Conservation (phyloP, 2,888 invertebrate species). For the Tetragnatha montana region DNA sequence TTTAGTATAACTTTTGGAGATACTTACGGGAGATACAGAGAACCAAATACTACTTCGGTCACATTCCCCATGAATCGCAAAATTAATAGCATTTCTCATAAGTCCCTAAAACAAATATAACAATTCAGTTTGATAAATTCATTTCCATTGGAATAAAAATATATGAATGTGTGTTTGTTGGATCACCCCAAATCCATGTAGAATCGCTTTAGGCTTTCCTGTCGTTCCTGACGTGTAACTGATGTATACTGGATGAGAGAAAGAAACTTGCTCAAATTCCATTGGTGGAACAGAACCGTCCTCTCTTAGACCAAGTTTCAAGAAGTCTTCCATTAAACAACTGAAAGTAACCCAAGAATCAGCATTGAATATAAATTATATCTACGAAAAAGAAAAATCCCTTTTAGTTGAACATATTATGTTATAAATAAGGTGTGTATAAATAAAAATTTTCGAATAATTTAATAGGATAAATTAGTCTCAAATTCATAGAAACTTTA, state of each 20-base stretch:
- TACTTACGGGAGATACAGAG: background rate
- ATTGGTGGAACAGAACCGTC: slow-evolving; percentile 57
- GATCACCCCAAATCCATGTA: slow-evolving; percentile 79
- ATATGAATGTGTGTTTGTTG: background rate
- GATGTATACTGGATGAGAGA: slow-evolving; percentile 79
- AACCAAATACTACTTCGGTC: background rate
- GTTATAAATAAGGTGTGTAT: no score
- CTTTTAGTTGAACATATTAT: background rate
- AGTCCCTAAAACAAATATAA: background rate
- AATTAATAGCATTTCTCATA: background rate
- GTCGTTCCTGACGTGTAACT: slow-evolving; percentile 81
- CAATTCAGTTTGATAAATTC: background rate
- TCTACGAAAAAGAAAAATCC: background rate
- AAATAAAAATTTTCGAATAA: no score
- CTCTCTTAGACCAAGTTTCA: slow-evolving; percentile 32
- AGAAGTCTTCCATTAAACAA: slow-evolving; percentile 65
- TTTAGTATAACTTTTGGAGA: no score
- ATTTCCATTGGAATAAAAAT: background rate
- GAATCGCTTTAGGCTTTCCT: slow-evolving; percentile 80
- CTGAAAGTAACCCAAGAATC: slow-evolving; percentile 26
- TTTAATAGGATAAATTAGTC: no score
- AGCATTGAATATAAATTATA: background rate
- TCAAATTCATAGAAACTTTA: no score
- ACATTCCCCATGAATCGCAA: background rate
- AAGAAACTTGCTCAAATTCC: slow-evolving; percentile 78